A percentile compares a stretch with the other conserved stretches of the same genome.
Evolutionary conservation across 2,888 invertebrate genomes (phyloP).

Genomic region (Acholoe squamosa): DNA sequence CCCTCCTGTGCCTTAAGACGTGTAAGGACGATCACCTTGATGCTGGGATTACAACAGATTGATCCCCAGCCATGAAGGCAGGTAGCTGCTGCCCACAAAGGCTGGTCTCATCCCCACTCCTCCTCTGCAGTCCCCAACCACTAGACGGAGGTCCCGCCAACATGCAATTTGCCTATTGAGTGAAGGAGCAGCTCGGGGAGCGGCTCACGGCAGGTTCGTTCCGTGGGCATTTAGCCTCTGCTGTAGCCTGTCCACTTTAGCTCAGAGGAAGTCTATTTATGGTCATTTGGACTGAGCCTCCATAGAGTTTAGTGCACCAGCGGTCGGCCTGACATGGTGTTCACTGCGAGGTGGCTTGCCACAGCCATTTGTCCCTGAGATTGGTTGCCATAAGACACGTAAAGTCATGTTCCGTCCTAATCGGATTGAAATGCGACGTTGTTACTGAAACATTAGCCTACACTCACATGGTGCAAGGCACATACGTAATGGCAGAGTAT

Average conservation of each 20-base stretch:
- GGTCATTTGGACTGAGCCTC: constrained; percentile 11
- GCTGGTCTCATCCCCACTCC: background rate
- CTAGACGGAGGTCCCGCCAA: background rate
- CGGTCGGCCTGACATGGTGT: background rate
- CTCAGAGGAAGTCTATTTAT: background rate
- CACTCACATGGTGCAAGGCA: too few relatives aligned
- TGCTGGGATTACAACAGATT: constrained; percentile 25
- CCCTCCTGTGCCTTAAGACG: constrained; percentile 4
- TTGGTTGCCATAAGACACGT: background rate
- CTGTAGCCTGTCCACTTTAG: background rate
- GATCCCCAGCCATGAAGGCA: background rate
- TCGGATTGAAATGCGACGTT: background rate
- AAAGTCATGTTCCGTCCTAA: constrained; percentile 3
- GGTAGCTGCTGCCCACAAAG: background rate
- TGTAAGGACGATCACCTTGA: constrained; percentile 29
- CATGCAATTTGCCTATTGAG: constrained; percentile 17
- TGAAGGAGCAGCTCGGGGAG: background rate
- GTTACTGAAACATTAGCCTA: background rate
- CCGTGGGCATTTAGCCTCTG: background rate
- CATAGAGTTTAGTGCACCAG: background rate
- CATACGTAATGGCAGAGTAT: too few relatives aligned
- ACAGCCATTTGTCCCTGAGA: background rate
- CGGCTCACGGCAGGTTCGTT: background rate
- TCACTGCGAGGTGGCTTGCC: background rate
- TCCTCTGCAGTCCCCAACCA: background rate